Base-by-base conservation (phyloP, 2,113 vertebrate genomes). In the Macheiramphus alcinus region DNA sequence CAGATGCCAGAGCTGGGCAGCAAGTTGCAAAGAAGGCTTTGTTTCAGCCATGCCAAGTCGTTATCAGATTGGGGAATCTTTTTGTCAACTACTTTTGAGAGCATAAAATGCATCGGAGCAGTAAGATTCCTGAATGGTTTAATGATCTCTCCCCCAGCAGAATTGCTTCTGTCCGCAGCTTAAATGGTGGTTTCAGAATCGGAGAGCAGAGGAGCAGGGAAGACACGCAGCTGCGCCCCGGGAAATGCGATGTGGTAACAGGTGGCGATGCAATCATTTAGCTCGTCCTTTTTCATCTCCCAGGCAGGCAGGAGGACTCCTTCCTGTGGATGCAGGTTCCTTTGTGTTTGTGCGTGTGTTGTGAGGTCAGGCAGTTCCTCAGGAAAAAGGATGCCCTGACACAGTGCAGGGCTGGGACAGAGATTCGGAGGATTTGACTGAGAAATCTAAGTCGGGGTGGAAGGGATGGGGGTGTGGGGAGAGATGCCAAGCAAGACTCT, bases 21-120 rank as follows among this genome's bases (percentile, higher is more conserved):
- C 78, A 14, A 86, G 0, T 8, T 25, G 94, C 97, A 97, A 98
- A 98, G 97, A 80, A 56, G 62, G 95, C 93, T 96, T 98, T 98
- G 98, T 98, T 96, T 92, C 70, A 65, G 97, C 92, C 42, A 63
- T 86, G 88, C 86, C 90, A 42, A 73, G 86, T 43, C 16, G 19
- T 72, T 97, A 96, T 96, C 96, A 25, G 95, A 88, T 94, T 10
- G 36, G 80, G 96, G 94, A 93, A 97, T 97, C 94, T 88, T 96
- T 96, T 21, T 67, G 92, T 70, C 83, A 0, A 1, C 88, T 22
- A 10, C 86, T 89, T 19, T 4, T 17, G 90, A 53, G 72, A 71
- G 62, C 75, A 10, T 53, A 89, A 83, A 43, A 96, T 90, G 94
- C 90, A 75, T 21, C 78, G 31, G 73, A 96, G 93, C 94, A 68